These are phyloP conservation scores for Hepsetus odoe DNA, from an alignment of 2,113 vertebrate species.

Conservation along the genomic window DNA sequence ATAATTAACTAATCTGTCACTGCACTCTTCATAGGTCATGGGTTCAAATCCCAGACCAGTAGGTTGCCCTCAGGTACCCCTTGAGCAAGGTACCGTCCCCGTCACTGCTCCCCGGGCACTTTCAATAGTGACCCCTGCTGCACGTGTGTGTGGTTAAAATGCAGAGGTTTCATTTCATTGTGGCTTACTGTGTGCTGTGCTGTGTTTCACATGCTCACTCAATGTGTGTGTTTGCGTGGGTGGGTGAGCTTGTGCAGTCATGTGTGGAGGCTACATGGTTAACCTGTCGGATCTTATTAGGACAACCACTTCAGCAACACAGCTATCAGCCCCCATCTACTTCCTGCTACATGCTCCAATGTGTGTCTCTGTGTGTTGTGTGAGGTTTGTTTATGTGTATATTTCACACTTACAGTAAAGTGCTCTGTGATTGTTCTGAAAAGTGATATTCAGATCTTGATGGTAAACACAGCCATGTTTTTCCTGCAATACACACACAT, in stretches of 20 bases:
- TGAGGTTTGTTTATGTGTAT: no score
- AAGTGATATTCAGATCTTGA: not conserved
- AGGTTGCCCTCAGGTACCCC: no score
- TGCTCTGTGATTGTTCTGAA: not conserved
- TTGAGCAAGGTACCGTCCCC: no score
- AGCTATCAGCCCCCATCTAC: not conserved
- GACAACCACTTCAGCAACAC: slow-evolving; percentile 28
- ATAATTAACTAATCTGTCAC: no score
- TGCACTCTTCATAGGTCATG: no score
- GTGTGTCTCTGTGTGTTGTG: slow-evolving; percentile 54
- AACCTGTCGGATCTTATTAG: slow-evolving; percentile 39
- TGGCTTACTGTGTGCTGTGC: no score
- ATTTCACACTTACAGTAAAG: slow-evolving; percentile 43
- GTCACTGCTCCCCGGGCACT: no score
- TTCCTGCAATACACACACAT: slow-evolving; percentile 1
- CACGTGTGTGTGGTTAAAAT: no score
- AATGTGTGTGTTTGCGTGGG: slow-evolving; percentile 27
- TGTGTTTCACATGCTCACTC: no score
- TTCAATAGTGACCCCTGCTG: no score
- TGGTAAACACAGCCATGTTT: slow-evolving; percentile 44
- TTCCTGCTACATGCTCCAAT: not conserved
- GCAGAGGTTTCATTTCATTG: no score
- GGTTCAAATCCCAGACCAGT: no score
- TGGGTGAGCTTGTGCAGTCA: not conserved
- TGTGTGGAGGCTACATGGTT: not conserved